Conservation (phyloP, 2,113 vertebrate genomes). For the Syrmaticus mikado region DNA sequence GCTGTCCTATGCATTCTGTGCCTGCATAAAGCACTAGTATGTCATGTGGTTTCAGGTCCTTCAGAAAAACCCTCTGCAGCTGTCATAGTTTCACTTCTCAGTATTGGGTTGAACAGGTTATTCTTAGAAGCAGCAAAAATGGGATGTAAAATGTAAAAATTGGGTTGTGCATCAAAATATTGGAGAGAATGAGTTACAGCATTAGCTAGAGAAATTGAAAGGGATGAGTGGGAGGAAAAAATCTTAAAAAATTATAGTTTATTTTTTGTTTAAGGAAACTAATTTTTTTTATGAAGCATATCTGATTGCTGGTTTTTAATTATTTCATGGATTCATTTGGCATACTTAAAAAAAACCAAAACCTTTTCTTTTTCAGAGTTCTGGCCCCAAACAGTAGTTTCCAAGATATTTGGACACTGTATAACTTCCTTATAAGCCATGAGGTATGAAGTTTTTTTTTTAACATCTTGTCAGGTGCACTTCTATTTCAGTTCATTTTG, state of each 20-base stretch:
- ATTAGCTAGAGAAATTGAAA: not conserved
- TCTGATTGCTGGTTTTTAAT: not conserved
- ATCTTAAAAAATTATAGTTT: not conserved
- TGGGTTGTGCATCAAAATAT: accelerated
- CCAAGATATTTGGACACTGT: conserved; percentile 85
- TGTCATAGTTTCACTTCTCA: not conserved
- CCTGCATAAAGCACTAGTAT: not conserved
- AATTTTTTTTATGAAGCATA: not conserved
- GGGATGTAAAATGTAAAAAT: not conserved
- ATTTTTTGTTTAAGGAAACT: not conserved
- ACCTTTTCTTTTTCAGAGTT: conserved; percentile 77
- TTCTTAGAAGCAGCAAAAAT: not conserved
- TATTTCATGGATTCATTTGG: not conserved
- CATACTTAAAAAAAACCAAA: not conserved
- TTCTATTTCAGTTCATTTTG: not conserved
- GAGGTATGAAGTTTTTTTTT: conserved; percentile 80
- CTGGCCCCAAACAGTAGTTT: conserved; percentile 82
- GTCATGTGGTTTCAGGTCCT: not conserved
- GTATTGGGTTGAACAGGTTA: not conserved
- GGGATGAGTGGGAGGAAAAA: not conserved
- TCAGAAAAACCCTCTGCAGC: not conserved
- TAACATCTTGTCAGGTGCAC: not conserved
- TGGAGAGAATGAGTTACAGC: not conserved
- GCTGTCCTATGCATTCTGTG: accelerated
- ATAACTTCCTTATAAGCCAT: conserved; percentile 81